Conservation (phyloP, 2,888 invertebrate genomes). For the Schizaphis graminum region DNA sequence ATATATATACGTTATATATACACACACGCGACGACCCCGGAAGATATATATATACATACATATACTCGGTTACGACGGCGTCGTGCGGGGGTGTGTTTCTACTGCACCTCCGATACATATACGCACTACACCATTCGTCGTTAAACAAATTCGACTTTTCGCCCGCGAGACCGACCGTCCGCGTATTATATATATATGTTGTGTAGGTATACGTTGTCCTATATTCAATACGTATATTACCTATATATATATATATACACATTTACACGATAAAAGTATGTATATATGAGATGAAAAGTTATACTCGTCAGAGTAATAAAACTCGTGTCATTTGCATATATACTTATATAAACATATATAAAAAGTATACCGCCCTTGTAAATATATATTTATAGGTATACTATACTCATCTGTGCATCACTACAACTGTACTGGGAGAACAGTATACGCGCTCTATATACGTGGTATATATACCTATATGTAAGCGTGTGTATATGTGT, state of each 20-base stretch:
- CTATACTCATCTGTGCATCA: background rate
- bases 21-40: background rate
- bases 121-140: background rate
- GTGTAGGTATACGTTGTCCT: background rate
- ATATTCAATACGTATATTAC: background rate
- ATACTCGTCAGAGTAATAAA: background rate
- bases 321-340: background rate
- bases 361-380: too few species aligned
- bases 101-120: background rate
- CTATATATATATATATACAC: background rate
- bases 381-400: background rate
- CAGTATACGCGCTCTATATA: background rate
- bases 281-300: background rate
- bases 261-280: background rate
- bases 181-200: background rate
- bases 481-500: background rate
- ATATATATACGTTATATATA: background rate
- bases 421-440: background rate
- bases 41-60: background rate
- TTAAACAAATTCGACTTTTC: constrained; percentile 11
- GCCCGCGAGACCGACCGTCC: background rate
- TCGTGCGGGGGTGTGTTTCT: background rate
- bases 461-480: background rate
- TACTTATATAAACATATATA: background rate
- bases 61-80: background rate